Evolutionary conservation across 2,888 invertebrate species (phyloP), one percentile per base, ranked within the genome.

Genomic region (Elaeidobius kamerunicus): DNA sequence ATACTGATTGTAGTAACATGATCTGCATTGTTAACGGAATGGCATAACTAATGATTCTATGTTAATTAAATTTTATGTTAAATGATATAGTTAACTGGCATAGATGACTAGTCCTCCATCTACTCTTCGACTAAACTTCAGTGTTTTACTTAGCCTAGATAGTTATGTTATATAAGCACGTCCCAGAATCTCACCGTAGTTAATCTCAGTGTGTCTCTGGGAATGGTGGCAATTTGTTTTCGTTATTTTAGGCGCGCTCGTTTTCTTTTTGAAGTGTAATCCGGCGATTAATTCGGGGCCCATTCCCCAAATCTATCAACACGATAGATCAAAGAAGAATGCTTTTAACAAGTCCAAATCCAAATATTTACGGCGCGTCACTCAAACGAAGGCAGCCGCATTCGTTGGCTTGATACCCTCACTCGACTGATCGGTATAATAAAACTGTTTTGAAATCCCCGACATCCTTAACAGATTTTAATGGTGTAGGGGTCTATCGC

Each of bases 271-370:
- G 36, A 36, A 17, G 28, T 46, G n/a, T 28, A 35, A 41, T 41
- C 23, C 48, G 11, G 23, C 30, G 14, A 48, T 40, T 50, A 28
- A 43, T 50, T 16, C n/a, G n/a, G 11, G 14, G 19, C 19, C 17
- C 12, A 32, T 50, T 38, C n/a, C 6, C 28, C 4, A 36, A 50
- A 50, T 50, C 38, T 50, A 43, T 50, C 50, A 50, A 50, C 50
- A 36, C 50, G 19, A 43, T 50, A 43, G 38, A 50, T 50, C 43
- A 50, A 50, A 50, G 50, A 50, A 43, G 43, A 17, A 38, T 16
- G 28, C 38, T 23, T 43, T 48, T 43, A 50, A 43, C 42, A 50
- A 14, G 27, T 36, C 28, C 3, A 38, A 43, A 14, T 45, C 43
- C 36, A 50, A 50, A 50, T 50, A 50, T 50, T 50, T 50, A 50